Base-by-base conservation (phyloP, 2,113 vertebrate genomes). In the Leucoraja erinaceus region DNA sequence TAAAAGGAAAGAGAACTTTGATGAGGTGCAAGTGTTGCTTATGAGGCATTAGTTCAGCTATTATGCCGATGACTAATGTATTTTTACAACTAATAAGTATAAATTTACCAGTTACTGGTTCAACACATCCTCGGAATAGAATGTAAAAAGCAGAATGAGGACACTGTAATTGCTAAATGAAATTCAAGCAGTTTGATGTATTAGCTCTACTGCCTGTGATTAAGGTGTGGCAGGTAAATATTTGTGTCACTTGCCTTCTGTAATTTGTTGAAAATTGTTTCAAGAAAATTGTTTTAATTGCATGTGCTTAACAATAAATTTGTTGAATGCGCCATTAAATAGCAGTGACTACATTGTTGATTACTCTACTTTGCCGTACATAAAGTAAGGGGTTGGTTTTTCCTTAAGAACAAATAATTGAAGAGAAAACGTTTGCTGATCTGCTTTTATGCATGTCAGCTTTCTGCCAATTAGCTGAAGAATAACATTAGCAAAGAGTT, bases 31-130 rank as follows among this genome's bases (percentile, higher is more conserved):
- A 88, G 20, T 88, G 83, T 61, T 88, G n/a, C 59, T 88, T 88
- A 66, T 88, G 59, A 66, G 63, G 59, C 59, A 33, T 63, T 63
- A 88, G 5, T 59, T 88, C 31, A 70, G 66, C 63, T 91, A 70
- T 72, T 91, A 70, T 68, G 61, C 9, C 72, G n/a, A 91, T 68
- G 88, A 72, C 66, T 72, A 91, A 91, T 91, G 31, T 90, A 68
- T 70, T 90, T 90, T 70, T 91, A 38, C 72, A 66, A 47, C 63
- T 38, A 91, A 91, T 33, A 16, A 22, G 10, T 91, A 68, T 91
- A 38, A 70, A 91, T 72, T 90, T 68, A 70, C 31, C 31, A 90
- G 18, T 90, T 20, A 70, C 18, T 20, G 63, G 66, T n/a, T 22
- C 14, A 88, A 31, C 18, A n/a, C 31, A 88, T 66, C 59, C 56